Conservation (phyloP, 1,140 invertebrate genomes). For the Capitella teleta region DNA sequence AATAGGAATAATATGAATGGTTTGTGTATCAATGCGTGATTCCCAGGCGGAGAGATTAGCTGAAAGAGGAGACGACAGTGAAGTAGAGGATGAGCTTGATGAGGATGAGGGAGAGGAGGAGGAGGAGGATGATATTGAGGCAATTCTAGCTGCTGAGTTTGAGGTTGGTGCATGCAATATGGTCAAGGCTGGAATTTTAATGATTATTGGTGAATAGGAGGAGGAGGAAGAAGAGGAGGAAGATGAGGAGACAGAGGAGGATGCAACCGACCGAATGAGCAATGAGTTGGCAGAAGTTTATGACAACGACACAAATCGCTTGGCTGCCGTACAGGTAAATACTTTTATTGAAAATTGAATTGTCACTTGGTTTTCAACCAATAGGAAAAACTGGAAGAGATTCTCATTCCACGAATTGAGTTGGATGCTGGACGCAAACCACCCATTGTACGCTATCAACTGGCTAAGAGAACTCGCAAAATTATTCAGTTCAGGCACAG, state of each 20-base stretch:
- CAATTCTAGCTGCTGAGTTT: slow-evolving; percentile 37
- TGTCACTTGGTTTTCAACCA: slow-evolving; percentile 8
- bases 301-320: slow-evolving; percentile 34
- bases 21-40: background rate
- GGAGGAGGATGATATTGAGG: slow-evolving; percentile 38
- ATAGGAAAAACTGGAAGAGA: slow-evolving; percentile 34
- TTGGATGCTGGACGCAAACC: slow-evolving; percentile 33
- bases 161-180: slow-evolving; percentile 20
- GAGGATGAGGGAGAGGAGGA: slow-evolving; percentile 21
- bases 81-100: slow-evolving; percentile 24
- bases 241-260: slow-evolving; percentile 40
- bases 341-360: too few relatives aligned
- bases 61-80: slow-evolving; percentile 20
- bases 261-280: slow-evolving; percentile 38
- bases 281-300: slow-evolving; percentile 39
- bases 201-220: slow-evolving; percentile 12
- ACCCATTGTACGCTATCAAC: slow-evolving; percentile 35
- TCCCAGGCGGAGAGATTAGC: slow-evolving; percentile 13
- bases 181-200: background rate
- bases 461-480: slow-evolving; percentile 33
- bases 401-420: slow-evolving; percentile 29
- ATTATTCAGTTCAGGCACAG: slow-evolving; percentile 31
- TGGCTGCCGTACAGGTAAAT: slow-evolving; percentile 28
- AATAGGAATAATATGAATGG: background rate
- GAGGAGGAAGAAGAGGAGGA: slow-evolving; percentile 41